Evolutionary conservation across 2,888 invertebrate species (phyloP).

Genomic region (Thymelicus sylvestris): DNA sequence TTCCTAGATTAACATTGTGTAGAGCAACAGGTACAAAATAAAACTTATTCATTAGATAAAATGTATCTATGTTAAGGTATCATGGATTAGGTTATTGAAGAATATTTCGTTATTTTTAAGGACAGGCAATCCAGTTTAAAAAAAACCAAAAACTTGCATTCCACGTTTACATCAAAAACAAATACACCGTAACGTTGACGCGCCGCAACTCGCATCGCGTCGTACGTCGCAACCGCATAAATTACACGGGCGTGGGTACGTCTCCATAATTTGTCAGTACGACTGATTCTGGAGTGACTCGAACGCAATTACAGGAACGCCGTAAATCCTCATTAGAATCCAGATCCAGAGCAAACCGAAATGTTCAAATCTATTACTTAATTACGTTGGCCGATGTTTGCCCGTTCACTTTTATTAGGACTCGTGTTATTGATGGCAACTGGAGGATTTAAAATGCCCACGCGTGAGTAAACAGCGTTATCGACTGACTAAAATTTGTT

Average conservation of each 20-base stretch:
- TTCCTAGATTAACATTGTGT: too few species aligned
- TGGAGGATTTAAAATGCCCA: not conserved
- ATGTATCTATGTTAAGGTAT: not conserved
- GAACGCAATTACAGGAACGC: conserved; percentile 28
- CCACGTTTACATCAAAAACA: not conserved
- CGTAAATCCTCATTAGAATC: conserved; percentile 58
- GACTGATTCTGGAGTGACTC: conserved; percentile 22
- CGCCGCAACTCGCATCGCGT: not conserved
- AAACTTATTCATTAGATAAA: not conserved
- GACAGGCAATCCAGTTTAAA: too few species aligned
- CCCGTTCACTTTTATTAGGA: conserved; percentile 3
- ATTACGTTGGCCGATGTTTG: conserved; percentile 31
- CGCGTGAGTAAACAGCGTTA: not conserved
- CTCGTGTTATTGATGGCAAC: not conserved
- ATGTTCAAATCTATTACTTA: conserved; percentile 50
- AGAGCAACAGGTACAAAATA: conserved; percentile 1
- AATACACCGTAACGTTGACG: not conserved
- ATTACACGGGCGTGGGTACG: conserved; percentile 6
- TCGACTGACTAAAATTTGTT: not conserved
- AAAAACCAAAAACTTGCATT: too few species aligned
- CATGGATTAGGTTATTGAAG: not conserved
- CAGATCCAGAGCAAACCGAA: conserved; percentile 35
- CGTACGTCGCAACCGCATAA: conserved; percentile 1
- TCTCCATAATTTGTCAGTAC: conserved; percentile 32
- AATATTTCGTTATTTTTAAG: not conserved